Base-by-base conservation (phyloP, 1,140 invertebrate genomes). In the Elymnias hypermnestra region DNA sequence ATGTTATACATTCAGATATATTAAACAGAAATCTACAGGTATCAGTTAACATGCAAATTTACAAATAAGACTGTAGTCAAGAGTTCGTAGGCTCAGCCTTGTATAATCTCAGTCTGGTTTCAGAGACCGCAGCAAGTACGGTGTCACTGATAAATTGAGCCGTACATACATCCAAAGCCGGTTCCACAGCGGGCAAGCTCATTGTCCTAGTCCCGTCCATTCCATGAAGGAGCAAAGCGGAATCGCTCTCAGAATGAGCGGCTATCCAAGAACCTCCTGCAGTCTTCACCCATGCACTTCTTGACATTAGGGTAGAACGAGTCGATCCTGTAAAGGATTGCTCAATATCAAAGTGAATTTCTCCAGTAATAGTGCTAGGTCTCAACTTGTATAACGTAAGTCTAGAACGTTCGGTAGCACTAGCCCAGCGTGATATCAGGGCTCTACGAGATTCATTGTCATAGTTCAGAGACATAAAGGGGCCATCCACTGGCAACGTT, bases 391-490 rank as follows among this genome's bases (percentile, higher is more conserved):
- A 83, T 36, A 89, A 85, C 5, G 89, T 82, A 51, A 95, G 90
- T 10, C 91, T 86, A 0, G 92, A 89, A 14, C 89, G 78, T 0
- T 79, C 70, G 0, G 87, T 78, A 28, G 87, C 74, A 13, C 75
- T 77, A 3, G 90, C 88, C 18, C 92, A 84, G 5, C 88, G 89
- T 0, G 91, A 91, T 12, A 94, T 71, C 0, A 94, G 53, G 1
- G 89, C 76, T 51, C 93, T 90, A 29, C 92, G 87, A 1, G 90
- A 89, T 2, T 83, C 74, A 0, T 82, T 62, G 57, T 96, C 92
- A 52, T 93, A 93, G 9, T 88, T 85, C 31, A 94, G 82, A 12
- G 92, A 93, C 45, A 91, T 83, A 65, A 93, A 94, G 0, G 93
- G 90, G 0, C 94, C 94, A 13, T 94, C 92, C 0, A 95, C 57